Base-by-base conservation (phyloP, 2,797 vertebrate species). In the Carduelis carduelis region DNA sequence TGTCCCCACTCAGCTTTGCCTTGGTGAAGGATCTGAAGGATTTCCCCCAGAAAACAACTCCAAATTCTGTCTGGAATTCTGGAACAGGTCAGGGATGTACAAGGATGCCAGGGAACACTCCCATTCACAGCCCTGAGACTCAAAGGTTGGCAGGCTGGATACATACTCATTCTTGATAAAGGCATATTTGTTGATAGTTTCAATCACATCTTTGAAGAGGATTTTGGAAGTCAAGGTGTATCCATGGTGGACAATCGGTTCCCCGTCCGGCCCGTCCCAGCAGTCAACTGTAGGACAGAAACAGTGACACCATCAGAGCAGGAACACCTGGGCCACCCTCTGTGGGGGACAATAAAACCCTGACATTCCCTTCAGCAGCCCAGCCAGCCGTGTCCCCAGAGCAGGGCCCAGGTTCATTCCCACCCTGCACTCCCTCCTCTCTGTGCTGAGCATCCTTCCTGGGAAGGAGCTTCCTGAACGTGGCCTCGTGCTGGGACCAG, bases 141-240 rank as follows among this genome's bases (percentile, higher is more conserved):
- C 64, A 44, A 3, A 55, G 34, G 11, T 3, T 50, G 64, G 46
- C 68, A 93, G 63, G 27, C 24, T 43, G 80, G 28, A 66, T 94
- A 98, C 99, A 17, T 98, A 99, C 99, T 99, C 98, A 11, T 98
- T 99, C 96, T 98, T 99, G 97, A 98, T 90, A 88, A 99, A 99
- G 96, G 99, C 99, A 1, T 99, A 99, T 96, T 99, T 99, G 98
- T 99, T 99, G 98, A 99, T 99, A 72, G 99, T 99, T 96, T 99
- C 99, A 6, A 99, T 98, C 83, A 99, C 99, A 3, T 99, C 99
- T 97, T 98, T 99, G 96, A 99, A 99, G 89, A 99, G 99, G 96
- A 99, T 99, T 98, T 99, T 99, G 96, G 99, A 99, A 83, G 99
- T 99, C 92, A 99, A 96, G 2, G 99, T 99, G 96, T 99, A 99